Evolutionary conservation across 2,113 vertebrate genomes (phyloP).

Genomic region (Carollia perspicillata): DNA sequence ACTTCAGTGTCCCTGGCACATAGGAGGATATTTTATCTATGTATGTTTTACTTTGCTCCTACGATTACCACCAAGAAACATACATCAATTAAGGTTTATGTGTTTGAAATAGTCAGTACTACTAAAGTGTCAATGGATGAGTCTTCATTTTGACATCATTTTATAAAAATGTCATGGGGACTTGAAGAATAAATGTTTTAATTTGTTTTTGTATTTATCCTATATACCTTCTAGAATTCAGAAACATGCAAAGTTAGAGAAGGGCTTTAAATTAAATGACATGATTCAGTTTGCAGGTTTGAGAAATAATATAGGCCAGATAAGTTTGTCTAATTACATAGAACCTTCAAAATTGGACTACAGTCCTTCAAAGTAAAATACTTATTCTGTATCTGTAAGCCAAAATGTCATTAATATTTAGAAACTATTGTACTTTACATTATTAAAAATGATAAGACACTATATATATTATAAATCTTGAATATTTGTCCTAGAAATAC

Average conservation of each 20-base stretch:
- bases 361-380: neutral
- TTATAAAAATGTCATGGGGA: neutral
- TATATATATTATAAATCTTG: neutral
- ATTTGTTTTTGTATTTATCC: neutral
- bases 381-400: neutral
- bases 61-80: neutral
- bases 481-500: neutral
- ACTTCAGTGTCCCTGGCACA: neutral
- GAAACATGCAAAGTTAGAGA: neutral
- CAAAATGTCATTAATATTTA: neutral
- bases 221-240: neutral
- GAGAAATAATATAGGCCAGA: neutral
- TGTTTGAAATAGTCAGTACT: neutral
- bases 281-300: neutral
- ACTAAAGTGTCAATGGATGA: neutral
- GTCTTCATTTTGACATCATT: neutral
- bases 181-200: neutral
- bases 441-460: neutral
- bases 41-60: neutral
- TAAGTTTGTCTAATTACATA: neutral
- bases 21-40: neutral
- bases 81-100: neutral
- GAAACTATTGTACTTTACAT: neutral
- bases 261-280: neutral
- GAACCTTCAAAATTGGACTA: neutral